A percentile compares a stretch with the other conserved stretches of the same genome.
These are phyloP conservation scores for Anhinga rufa DNA, from an alignment of 2,113 vertebrate genomes.

Conservation along the genomic window DNA sequence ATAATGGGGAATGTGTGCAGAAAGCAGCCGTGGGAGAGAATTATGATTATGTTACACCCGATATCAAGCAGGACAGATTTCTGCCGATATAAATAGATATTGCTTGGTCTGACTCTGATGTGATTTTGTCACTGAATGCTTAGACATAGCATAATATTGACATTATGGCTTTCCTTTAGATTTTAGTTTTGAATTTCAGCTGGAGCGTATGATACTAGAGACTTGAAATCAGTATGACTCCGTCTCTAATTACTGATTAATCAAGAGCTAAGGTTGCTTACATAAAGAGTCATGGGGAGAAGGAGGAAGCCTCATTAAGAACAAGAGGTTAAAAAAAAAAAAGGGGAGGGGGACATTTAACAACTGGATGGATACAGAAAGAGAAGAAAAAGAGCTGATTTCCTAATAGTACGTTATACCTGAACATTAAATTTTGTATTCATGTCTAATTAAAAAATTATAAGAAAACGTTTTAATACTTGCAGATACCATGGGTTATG, in stretches of 20 bases:
- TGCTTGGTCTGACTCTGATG: neutral
- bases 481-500: neutral
- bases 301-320: conserved; percentile 70
- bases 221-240: conserved; percentile 56
- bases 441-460: conserved; percentile 28
- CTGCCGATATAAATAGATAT: neutral
- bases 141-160: conserved; percentile 46
- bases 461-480: neutral
- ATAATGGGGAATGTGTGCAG: neutral
- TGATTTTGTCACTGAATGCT: conserved; percentile 14
- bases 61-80: neutral
- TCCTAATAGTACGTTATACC: neutral
- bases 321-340: conserved; percentile 45
- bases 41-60: neutral
- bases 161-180: conserved; percentile 5
- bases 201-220: conserved; percentile 36
- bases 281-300: conserved; percentile 61
- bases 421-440: neutral
- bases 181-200: conserved; percentile 29
- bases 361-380: neutral
- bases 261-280: conserved; percentile 64
- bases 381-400: neutral
- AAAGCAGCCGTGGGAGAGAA: neutral
- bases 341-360: neutral
- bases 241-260: conserved; percentile 70